These are phyloP conservation scores for Galbula dea DNA, from an alignment of 2,113 vertebrate species.

Conservation along the genomic window DNA sequence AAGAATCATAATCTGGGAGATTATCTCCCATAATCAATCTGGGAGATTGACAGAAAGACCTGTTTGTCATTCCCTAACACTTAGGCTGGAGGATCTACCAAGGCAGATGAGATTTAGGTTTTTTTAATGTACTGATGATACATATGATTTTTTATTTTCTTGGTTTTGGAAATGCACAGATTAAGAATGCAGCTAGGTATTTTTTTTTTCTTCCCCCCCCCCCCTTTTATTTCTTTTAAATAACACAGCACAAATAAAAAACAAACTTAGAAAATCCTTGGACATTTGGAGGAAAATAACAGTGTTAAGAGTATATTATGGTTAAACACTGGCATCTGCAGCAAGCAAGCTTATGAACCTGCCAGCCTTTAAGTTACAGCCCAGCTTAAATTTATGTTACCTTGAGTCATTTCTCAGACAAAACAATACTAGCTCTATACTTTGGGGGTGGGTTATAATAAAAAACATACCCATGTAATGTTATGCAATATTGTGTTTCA, in stretches of 20 bases:
- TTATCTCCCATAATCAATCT: too few species aligned
- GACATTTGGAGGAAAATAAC: neutral
- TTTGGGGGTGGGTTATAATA: neutral
- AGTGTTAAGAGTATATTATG: neutral
- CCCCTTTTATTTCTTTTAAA: neutral
- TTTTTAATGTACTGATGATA: neutral
- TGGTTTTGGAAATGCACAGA: neutral
- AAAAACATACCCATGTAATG: neutral
- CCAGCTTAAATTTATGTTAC: neutral
- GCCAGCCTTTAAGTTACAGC: neutral
- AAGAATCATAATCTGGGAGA: too few species aligned
- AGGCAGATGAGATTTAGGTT: neutral
- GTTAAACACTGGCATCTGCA: neutral
- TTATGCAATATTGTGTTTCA: neutral
- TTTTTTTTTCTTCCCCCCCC: neutral
- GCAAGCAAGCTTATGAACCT: neutral
- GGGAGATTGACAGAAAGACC: too few species aligned
- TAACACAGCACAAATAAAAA: neutral
- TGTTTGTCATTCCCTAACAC: too few species aligned
- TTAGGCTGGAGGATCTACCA: too few species aligned
- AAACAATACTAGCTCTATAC: neutral
- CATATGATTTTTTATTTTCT: neutral
- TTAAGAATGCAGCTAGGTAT: neutral
- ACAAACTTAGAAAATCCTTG: neutral
- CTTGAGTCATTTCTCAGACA: neutral